Evolutionary conservation across 1,140 invertebrate genomes (phyloP).

Genomic region (Mizuhopecten yessoensis): DNA sequence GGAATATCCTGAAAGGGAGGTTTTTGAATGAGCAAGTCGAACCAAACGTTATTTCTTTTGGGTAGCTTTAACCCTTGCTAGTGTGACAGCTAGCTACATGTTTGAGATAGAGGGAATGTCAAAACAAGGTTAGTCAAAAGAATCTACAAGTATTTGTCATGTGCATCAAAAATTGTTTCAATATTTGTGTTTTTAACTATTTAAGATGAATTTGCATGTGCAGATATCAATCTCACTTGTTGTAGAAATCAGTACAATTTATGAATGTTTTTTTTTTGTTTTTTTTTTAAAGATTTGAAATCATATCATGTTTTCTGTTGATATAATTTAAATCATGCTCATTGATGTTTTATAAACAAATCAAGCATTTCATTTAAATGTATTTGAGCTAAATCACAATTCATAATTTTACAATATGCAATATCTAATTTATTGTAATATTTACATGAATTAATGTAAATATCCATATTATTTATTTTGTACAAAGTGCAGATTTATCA

Average conservation of each 20-base stretch:
- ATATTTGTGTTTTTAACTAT: not conserved
- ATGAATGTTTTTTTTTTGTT: slow-evolving; percentile 4
- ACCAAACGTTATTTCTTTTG: not conserved
- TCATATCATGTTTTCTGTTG: slow-evolving; percentile 39
- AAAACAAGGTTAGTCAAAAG: not conserved
- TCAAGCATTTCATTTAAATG: slow-evolving; percentile 20
- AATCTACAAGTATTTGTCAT: not conserved
- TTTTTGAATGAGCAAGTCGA: not conserved
- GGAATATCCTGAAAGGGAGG: not conserved
- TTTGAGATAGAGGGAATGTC: not conserved
- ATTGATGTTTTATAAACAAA: not conserved
- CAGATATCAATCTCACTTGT: slow-evolving; percentile 16
- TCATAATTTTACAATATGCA: slow-evolving; percentile 34
- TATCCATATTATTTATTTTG: slow-evolving; percentile 36
- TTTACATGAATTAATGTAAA: slow-evolving; percentile 17
- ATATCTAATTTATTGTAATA: slow-evolving; percentile 39
- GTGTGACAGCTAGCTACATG: not conserved
- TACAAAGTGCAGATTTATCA: slow-evolving; percentile 38
- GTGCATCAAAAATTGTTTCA: not conserved
- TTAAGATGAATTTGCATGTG: not conserved
- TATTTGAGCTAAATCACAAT: slow-evolving; percentile 32
- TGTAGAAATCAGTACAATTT: not conserved
- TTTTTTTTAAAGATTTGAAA: not conserved
- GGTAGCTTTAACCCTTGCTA: not conserved
- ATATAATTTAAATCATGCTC: slow-evolving; percentile 35